Evolutionary conservation across 2,113 vertebrate genomes (phyloP).

Genomic region (Malurus cyaneus): DNA sequence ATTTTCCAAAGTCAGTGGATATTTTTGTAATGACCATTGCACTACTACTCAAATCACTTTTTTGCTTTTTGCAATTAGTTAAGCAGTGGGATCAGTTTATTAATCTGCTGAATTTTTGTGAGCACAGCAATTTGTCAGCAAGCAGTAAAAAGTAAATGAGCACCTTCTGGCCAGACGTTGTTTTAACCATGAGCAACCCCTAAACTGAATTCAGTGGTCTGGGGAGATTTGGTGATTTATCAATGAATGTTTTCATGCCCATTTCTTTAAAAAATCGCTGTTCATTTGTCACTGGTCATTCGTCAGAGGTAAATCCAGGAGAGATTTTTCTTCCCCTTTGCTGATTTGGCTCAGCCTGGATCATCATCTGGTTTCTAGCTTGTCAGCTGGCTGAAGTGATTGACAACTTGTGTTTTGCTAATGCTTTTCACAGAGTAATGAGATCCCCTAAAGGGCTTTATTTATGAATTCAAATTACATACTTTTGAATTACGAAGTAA

Average conservation of each 20-base stretch:
- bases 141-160: slow-evolving; percentile 8
- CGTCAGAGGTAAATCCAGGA: not conserved
- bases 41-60: not conserved
- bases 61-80: not conserved
- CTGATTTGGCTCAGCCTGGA: not conserved
- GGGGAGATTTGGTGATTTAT: not conserved
- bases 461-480: slow-evolving; percentile 50
- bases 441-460: slow-evolving; percentile 35
- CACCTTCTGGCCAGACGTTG: not conserved
- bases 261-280: not conserved
- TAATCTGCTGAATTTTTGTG: not conserved
- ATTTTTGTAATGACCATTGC: slow-evolving; percentile 18
- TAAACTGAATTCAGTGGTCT: not conserved
- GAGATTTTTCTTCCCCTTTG: not conserved
- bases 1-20: slow-evolving; percentile 24
- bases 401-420: slow-evolving; percentile 26
- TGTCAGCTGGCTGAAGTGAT: not conserved
- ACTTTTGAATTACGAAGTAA: slow-evolving; percentile 33
- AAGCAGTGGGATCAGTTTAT: slow-evolving; percentile 9
- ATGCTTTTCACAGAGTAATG: slow-evolving; percentile 32
- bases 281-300: accelerated
- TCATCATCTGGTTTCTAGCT: not conserved
- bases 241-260: not conserved
- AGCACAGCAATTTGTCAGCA: not conserved
- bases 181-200: not conserved